Evolutionary conservation across 2,113 vertebrate species (phyloP).

Genomic region (Poecilia latipinna): DNA sequence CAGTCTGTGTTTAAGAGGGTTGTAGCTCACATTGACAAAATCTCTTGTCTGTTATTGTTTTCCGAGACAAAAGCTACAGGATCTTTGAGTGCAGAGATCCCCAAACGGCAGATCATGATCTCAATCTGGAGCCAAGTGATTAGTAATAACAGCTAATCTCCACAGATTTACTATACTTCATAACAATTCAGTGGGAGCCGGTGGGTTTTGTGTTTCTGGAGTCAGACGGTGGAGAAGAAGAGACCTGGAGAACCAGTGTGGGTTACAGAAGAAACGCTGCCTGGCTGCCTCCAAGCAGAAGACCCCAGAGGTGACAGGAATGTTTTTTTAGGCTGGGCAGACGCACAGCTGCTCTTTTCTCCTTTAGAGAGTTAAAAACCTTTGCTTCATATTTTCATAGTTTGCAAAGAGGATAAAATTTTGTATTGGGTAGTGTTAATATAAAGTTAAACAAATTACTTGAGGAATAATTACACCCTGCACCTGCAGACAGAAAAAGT

Average conservation of each 20-base stretch:
- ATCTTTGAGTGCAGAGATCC: background rate
- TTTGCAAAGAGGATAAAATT: background rate
- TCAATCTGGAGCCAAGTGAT: background rate
- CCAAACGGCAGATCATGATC: background rate
- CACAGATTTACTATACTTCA: background rate
- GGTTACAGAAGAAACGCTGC: background rate
- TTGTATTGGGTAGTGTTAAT: background rate
- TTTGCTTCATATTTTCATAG: background rate
- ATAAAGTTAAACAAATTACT: background rate
- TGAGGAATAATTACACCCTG: background rate
- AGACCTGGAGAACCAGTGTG: background rate
- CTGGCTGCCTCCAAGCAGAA: background rate
- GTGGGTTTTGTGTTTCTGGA: background rate
- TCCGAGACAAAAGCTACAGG: background rate
- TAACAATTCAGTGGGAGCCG: background rate
- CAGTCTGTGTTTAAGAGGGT: background rate
- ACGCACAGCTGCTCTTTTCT: background rate
- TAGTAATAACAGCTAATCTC: background rate
- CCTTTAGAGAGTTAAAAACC: background rate
- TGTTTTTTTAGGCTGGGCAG: background rate
- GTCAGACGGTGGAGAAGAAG: too few species aligned
- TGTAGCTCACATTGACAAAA: background rate
- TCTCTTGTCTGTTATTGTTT: background rate
- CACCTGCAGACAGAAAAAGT: background rate
- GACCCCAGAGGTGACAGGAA: too few species aligned